phyloP scores from a whole-genome alignment of 2,113 vertebrate species.

The Anhinga anhinga region DNA sequence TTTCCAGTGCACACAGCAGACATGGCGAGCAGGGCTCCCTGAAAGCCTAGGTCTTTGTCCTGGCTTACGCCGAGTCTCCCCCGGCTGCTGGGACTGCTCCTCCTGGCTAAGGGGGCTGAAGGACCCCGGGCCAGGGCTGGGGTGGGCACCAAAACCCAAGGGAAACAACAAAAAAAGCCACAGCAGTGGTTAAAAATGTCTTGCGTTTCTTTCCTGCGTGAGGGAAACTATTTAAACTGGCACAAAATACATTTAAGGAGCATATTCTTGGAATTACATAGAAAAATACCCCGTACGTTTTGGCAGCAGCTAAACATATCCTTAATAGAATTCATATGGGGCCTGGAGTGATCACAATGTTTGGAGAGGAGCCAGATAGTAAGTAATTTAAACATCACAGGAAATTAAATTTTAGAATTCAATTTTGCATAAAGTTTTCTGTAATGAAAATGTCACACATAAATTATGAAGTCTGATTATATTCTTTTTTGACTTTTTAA shows the following conservation, averaged over 20 bases:
- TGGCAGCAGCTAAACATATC: slow-evolving; percentile 86
- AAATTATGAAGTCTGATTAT: slow-evolving; percentile 95
- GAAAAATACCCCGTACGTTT: slow-evolving; percentile 76
- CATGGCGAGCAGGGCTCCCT: fast-evolving
- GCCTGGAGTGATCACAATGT: slow-evolving; percentile 83
- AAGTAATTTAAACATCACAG: slow-evolving; percentile 98
- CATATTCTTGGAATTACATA: slow-evolving; percentile 80
- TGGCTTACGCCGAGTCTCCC: background rate
- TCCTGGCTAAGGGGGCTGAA: background rate
- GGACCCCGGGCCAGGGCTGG: fast-evolving
- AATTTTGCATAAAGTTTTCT: slow-evolving; percentile 96
- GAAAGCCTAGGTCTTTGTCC: background rate
- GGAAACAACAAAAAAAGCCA: background rate
- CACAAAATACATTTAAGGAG: slow-evolving; percentile 78
- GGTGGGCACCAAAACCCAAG: background rate
- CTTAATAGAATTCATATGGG: slow-evolving; percentile 93
- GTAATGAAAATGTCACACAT: slow-evolving; percentile 95
- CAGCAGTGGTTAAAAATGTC: slow-evolving; percentile 34
- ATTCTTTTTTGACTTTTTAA: slow-evolving; percentile 87
- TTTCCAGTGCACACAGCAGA: background rate
- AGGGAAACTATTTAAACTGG: slow-evolving; percentile 73
- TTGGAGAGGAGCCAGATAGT: slow-evolving; percentile 91
- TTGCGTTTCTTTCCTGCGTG: slow-evolving; percentile 53
- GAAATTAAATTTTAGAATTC: slow-evolving; percentile 99
- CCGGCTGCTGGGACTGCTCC: background rate